Evolutionary conservation across 1,140 invertebrate species (phyloP), one percentile per base, ranked within the genome.

Genomic region (Trachymyrmex cornetzi): DNA sequence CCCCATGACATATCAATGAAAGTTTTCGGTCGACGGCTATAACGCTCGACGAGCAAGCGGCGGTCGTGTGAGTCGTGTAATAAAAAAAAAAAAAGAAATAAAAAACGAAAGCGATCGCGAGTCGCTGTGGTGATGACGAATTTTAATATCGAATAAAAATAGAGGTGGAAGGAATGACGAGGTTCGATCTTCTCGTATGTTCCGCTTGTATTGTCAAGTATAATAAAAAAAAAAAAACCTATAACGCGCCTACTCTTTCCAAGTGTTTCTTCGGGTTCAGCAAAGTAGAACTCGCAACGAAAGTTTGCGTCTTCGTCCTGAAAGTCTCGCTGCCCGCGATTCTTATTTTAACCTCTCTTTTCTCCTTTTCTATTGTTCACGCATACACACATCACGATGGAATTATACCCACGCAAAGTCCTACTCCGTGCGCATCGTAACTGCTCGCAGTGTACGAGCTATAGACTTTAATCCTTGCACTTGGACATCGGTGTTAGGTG

Each of bases 1-100:
- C 66, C 63, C 67, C 55, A 30, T 30, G 67, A 82, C 80, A 82
- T 82, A 82, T 82, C 80, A 82, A 59, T 59, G 80, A 55, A 82
- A 74, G 53, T 24, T 59, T 59, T 27, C 22, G 16, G 16, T 48
- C 34, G 79, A 61, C 34, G 80, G 77, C 63, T 80, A 12, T 80
- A 69, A 80, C 30, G 63, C 63, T 80, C 61, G 77, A 53, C 44
- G 63, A 57, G 48, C 48, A 80, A 69, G 53, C 53, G 80, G 16
- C 80, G 79, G 50, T 82, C 53, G 66, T 11, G 67, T 74, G 53
- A 38, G 16, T 61, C 14, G 16, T 22, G 38, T 14, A 11, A 57
- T 22, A 53, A 61, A n/a, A 1, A 55, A 22, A 22, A 7, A 57
- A 11, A 11, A 22, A 22, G 2, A n/a, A 16, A 14, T 7, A 55